phyloP scores from a whole-genome alignment of 1,140 invertebrate genomes.

The Sogatella furcifera region DNA sequence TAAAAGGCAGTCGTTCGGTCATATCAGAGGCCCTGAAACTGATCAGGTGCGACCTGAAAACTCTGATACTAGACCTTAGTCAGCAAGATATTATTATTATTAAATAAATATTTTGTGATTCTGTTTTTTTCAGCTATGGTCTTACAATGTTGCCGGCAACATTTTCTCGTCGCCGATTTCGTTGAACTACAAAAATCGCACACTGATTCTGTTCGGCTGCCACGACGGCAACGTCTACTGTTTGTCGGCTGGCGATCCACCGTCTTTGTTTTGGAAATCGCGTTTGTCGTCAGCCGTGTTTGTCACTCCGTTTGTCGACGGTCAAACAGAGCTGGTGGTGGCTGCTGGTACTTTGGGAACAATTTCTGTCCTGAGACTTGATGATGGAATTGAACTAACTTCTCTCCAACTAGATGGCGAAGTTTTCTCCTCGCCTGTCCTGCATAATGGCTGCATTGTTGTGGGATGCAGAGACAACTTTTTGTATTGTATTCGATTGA shows the following conservation, averaged over 20 bases:
- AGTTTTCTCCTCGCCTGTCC: slow-evolving; percentile 19
- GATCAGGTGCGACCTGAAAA: too few relatives aligned
- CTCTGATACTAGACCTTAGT: too few relatives aligned
- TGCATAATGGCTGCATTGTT: slow-evolving; percentile 24
- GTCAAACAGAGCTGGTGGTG: slow-evolving; percentile 7
- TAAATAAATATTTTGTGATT: too few relatives aligned
- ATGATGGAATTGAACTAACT: slow-evolving; percentile 30
- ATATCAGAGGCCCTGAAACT: too few relatives aligned
- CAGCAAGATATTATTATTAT: too few relatives aligned
- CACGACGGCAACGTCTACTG: slow-evolving; percentile 33
- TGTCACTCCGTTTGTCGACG: slow-evolving; percentile 28
- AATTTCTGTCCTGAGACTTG: background rate
- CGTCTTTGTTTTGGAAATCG: slow-evolving; percentile 29
- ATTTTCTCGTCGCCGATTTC: slow-evolving; percentile 33
- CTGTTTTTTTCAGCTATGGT: slow-evolving; percentile 29
- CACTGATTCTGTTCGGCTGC: slow-evolving; percentile 30
- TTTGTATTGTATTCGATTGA: slow-evolving; percentile 29
- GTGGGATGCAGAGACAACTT: slow-evolving; percentile 35
- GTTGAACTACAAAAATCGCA: background rate
- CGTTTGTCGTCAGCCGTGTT: slow-evolving; percentile 29
- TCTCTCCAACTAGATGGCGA: slow-evolving; percentile 21
- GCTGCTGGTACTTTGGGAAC: slow-evolving; percentile 23
- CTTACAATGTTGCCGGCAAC: slow-evolving; percentile 26
- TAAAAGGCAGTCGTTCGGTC: too few relatives aligned
- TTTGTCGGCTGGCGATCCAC: slow-evolving; percentile 16